Evolutionary conservation across 2,797 vertebrate species (phyloP), one percentile per base, ranked within the genome.

Genomic region (Labroides dimidiatus): DNA sequence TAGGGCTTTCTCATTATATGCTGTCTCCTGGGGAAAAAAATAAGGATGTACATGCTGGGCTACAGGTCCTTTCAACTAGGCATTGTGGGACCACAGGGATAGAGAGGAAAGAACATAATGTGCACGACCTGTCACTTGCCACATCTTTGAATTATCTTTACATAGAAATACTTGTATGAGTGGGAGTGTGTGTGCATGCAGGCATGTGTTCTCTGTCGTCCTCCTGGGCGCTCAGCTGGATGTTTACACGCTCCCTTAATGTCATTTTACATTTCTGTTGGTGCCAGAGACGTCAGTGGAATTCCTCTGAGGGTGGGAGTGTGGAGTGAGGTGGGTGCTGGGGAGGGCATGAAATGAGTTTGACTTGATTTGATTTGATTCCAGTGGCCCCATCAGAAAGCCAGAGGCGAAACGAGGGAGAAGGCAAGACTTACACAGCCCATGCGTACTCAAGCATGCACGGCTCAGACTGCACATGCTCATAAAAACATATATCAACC

Each of bases 1-100:
- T 85, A 76, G 75, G 54, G 81, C 78, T 78, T 85, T 86, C 87
- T 91, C 88, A 89, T 92, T 89, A 92, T 72, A 72, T 64, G 63
- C 61, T 48, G 72, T 85, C 88, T 84, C 63, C 60, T 52, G 69
- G 58, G 75, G 64, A 33, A 69, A 61, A 80, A 72, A 65, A 60
- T 64, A 80, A 72, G 64, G 36, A 84, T 78, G 57, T 69, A 75
- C 81, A 82, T 14, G 43, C 82, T 81, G 81, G 70, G 84, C 65
- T 80, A 78, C 83, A 77, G 84, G 77, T 89, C 69, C 77, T 90
- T 90, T 91, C 80, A 91, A 88, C 82, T 87, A 82, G 52, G 62
- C 75, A 73, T 37, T 69, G 66, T 68, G 52, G 61, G 73, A 79
- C 70, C 49, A 65, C 73, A 61, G 65, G 74, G 81, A 53, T 15